Evolutionary conservation across 1,140 invertebrate genomes (phyloP), one percentile per base, ranked within the genome.

Genomic region (Bombus superbus): DNA sequence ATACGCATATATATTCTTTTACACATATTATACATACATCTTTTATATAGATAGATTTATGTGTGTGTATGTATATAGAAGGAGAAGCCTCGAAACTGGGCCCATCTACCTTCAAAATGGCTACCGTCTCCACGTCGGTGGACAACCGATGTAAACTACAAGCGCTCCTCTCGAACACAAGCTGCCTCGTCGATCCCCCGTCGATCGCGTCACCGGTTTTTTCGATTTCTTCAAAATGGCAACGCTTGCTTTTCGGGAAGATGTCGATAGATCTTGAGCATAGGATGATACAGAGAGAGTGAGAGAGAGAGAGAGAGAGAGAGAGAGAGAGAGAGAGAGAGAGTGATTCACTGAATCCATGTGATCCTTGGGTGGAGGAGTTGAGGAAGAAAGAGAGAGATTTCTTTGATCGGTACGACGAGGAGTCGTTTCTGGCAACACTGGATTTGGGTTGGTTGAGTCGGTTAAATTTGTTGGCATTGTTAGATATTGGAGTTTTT

Each of bases 41-140:
- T 53, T 53, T 53, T 53, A 53, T 53, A 53, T 53, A 53, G 47
- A 38, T 38, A 3, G 38, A 53, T 53, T 53, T 53, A 53, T 53
- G 6, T 8, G 47, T 22, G 47, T 18, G n/a, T 35, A 42, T 25
- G 8, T 22, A 42, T 47, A 6, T 28, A 15, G 22, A 22, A 62
- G 69, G 42, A 83, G 90, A 90, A 88, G 87, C 89, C 89, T 86
- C 87, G 80, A 86, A 91, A 91, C 75, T 78, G 74, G 82, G 83
- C 80, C 68, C 57, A 53, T 47, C 40, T 82, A 62, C 77, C 35
- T 90, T 84, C 77, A 86, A 90, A 85, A 90, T 90, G 83, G 86
- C 89, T 90, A 90, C 89, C 85, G 85, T 87, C 75, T 42, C 44
- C 89, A 64, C 85, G 79, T 90, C 86, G 83, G n/a, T 88, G 86